Evolutionary conservation across 2,113 vertebrate genomes (phyloP), one percentile per base, ranked within the genome.

Genomic region (Taxidea taxus): DNA sequence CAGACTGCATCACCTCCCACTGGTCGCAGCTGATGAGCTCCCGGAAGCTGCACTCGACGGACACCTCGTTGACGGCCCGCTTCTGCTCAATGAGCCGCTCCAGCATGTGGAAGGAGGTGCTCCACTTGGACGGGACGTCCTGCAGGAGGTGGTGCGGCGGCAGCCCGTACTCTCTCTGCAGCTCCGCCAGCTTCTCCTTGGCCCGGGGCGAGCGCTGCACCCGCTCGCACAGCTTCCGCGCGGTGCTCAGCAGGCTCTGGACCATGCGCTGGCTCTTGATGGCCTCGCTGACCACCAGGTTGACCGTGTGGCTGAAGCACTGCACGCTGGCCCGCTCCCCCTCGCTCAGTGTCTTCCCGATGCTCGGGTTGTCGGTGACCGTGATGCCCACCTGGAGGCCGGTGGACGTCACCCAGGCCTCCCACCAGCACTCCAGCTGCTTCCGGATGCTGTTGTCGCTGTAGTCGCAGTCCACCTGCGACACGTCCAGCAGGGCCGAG

Each of bases 231-330:
- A 99, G 99, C 98, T 99, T 99, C n/a, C 99, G 99, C 0, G 99
- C 99, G 9, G 99, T 99, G 97, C 99, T 99, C 68, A 99, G 99
- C 64, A 99, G 98, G 98, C 99, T 99, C 98, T 99, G 99, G 96
- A 99, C 99, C 99, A 99, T 99, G 81, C 99, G 98, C 99, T 99
- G 99, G 98, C 99, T 99, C 97, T 99, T 99, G 99, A 99, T 99
- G 99, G 99, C 99, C 99, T 99, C 99, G 1, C 98, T 99, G 89
- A 99, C 99, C 51, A 99, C 99, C 94, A 99, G 99, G 97, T 99
- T 99, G 93, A 99, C 98, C 0, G 99, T 99, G 98, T 99, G 99
- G 97, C 99, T 99, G 91, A 99, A 99, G 98, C 99, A 99, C 97
- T 99, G 99, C 98, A 99, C 98, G 83, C 99, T 99, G 56, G 99